Evolutionary conservation across 2,113 vertebrate species (phyloP), one percentile per base, ranked within the genome.

Genomic region (Taurulus bubalis): DNA sequence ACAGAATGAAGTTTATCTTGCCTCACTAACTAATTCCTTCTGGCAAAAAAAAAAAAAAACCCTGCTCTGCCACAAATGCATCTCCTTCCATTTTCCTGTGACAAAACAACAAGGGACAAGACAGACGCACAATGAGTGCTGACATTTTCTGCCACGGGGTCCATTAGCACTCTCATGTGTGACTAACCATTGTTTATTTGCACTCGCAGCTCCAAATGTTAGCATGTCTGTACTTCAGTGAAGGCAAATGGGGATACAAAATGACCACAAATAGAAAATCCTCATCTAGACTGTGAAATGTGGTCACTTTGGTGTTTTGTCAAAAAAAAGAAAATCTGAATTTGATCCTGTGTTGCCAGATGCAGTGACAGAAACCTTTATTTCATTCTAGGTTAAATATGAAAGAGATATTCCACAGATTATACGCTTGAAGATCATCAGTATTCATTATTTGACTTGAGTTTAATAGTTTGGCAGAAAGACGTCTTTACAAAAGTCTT

Each of bases 131-230:
- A 85, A 83, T 81, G 79, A 88, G 60, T 78, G 79, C 64, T 91
- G 87, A 90, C 86, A 82, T 82, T 84, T 85, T 58, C 77, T 83
- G 87, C 90, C 89, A 85, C 66, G 55, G 88, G 85, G 85, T 77
- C 88, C 90, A 92, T 94, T 91, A 92, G 88, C 85, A 84, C 71
- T 66, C 73, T 90, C 84, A 79, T 76, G 86, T 89, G 84, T 82
- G 85, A 92, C 84, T 87, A 87, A 87, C 90, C 82, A 22, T 80
- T 85, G 2, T 69, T 80, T 49, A 64, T 79, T 79, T 86, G 22
- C 71, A 42, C 40, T 62, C 55, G 24, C 60, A 42, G 32, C 71
- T 75, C 45, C 11, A 75, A 72, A 82, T 75, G 55, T 75, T 49
- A 40, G 24, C 69, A 32, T 63, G 49, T 69, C 49, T 83, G 16